These are phyloP conservation scores for Pachypsylla venusta DNA, from an alignment of 1,140 invertebrate species.

Conservation along the genomic window DNA sequence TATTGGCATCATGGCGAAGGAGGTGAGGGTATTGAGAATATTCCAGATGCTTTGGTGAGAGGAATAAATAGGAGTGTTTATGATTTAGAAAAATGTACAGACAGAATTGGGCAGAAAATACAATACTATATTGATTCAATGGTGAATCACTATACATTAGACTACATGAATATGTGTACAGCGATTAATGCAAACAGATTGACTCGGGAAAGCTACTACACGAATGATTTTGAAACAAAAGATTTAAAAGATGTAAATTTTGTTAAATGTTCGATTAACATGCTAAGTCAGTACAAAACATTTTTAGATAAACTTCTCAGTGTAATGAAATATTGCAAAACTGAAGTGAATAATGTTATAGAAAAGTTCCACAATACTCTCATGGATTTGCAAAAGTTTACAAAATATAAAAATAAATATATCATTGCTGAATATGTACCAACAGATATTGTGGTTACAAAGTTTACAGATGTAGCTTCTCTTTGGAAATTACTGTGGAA, in stretches of 20 bases:
- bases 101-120: neutral
- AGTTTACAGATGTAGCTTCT: neutral
- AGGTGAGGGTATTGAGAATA: neutral
- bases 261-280: neutral
- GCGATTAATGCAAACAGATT: too few species aligned
- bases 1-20: slow-evolving; percentile 2
- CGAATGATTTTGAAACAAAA: neutral
- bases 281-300: neutral
- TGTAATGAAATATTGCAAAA: neutral
- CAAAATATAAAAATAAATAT: neutral
- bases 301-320: neutral
- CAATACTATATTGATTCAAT: neutral
- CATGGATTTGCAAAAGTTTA: neutral
- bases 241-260: neutral
- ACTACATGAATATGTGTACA: neutral
- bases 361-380: neutral
- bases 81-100: neutral
- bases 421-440: neutral
- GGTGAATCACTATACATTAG: neutral
- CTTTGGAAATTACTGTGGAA: slow-evolving; percentile 6
- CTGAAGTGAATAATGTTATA: neutral
- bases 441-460: neutral
- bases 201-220: too few species aligned
- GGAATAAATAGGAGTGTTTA: neutral
- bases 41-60: neutral